Evolutionary conservation across 2,113 vertebrate species (phyloP).

Genomic region (Monopterus albus): DNA sequence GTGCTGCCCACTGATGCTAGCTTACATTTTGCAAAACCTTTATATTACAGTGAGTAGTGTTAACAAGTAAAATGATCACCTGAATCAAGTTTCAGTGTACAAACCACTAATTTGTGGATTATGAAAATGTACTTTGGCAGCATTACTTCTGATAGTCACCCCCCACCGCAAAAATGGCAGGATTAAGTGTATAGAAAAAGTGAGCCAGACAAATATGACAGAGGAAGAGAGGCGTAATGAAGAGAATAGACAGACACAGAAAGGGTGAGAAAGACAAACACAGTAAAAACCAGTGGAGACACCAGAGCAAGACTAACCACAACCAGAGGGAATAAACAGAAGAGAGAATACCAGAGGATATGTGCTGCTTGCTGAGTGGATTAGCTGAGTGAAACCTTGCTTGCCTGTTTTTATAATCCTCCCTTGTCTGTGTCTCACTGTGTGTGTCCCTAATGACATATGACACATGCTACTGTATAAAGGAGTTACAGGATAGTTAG

Average conservation of each 20-base stretch:
- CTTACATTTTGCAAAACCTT: background rate
- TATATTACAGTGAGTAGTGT: background rate
- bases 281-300: background rate
- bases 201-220: background rate
- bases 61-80: background rate
- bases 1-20: too few relatives aligned
- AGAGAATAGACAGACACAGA: background rate
- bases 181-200: background rate
- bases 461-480: slow-evolving; percentile 12
- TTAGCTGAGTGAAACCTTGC: slow-evolving; percentile 50
- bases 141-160: background rate
- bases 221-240: slow-evolving; percentile 4
- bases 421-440: slow-evolving; percentile 2
- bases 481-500: background rate
- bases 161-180: background rate
- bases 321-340: slow-evolving; percentile 34
- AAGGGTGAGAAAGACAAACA: slow-evolving; percentile 46
- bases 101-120: slow-evolving; percentile 1
- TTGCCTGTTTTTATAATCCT: slow-evolving; percentile 43
- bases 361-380: slow-evolving; percentile 48
- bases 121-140: background rate
- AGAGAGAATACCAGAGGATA: slow-evolving; percentile 47
- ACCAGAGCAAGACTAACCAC: slow-evolving; percentile 5
- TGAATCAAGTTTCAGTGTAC: slow-evolving; percentile 7
- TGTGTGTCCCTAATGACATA: slow-evolving; percentile 27